Conservation (phyloP, 2,888 invertebrate genomes). For the Epistrophe eligans region DNA sequence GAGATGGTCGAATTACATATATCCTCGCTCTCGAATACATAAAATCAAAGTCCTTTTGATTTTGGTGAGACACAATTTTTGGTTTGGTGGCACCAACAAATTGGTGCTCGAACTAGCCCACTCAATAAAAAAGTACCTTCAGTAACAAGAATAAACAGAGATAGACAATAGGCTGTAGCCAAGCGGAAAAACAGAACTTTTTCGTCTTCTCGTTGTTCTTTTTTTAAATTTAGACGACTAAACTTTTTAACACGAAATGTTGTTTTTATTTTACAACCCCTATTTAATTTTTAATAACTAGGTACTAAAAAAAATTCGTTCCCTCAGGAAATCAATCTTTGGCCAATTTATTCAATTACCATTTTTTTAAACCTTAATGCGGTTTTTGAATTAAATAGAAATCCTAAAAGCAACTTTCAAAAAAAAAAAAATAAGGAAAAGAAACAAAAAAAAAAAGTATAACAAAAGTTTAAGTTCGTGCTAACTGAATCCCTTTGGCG, state of each 20-base stretch:
- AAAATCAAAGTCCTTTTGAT: too few species aligned
- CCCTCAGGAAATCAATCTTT: background rate
- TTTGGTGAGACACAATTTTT: too few species aligned
- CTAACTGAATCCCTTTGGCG: conserved; percentile 59
- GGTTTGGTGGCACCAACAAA: too few species aligned
- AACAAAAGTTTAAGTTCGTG: conserved; percentile 42
- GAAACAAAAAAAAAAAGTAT: background rate
- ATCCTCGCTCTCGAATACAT: too few species aligned
- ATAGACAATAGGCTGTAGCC: too few species aligned
- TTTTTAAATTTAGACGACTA: background rate
- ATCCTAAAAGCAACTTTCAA: conserved; percentile 29
- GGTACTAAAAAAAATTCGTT: background rate
- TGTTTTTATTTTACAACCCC: background rate
- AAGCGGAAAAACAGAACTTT: too few species aligned
- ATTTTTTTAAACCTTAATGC: conserved; percentile 61
- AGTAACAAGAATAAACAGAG: too few species aligned
- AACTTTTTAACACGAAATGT: background rate
- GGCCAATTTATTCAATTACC: conserved; percentile 50
- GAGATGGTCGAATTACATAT: too few species aligned
- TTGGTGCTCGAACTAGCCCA: too few species aligned
- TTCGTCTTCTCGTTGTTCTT: too few species aligned
- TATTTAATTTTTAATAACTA: background rate
- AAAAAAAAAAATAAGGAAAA: conserved; percentile 10
- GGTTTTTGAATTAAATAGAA: conserved; percentile 57
- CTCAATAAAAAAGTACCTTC: too few species aligned